Base-by-base conservation (phyloP, 1,140 invertebrate species). In the Formica exsecta region DNA sequence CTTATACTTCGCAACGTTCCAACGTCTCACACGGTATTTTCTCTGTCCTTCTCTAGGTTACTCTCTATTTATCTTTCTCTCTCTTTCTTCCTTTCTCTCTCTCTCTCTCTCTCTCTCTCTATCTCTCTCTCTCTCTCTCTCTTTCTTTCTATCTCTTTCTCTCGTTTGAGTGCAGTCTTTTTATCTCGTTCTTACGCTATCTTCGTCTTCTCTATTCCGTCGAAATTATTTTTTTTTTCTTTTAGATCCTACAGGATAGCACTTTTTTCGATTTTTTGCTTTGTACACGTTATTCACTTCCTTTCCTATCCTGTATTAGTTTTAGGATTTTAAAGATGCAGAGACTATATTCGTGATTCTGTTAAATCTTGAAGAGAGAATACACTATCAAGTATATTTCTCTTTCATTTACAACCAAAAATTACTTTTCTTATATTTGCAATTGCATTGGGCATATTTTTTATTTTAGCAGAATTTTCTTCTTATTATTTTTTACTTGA, bases 11-110 rank as follows among this genome's bases (percentile, higher is more conserved):
- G 76, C 86, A 81, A 68, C 77, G 77, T 89, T 86, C 74, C 66
- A 87, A 81, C 54, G 62, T 88, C 86, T 87, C 90, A 73, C 88
- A 62, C 73, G 29, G 70, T 86, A 84, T 87, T 29, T 29, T 80
- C 76, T 89, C 79, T 80, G 44, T 77, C 84, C 66, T 83, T 64
- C 68, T 87, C 75, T 83, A 38, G 5, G 32, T 88, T 57, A 16
- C 19, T 71, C 41, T 57, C 57, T 16, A 36, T 19, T 51, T 65
- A 1, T 86, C 75, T 77, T 38, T 44, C 41, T 86, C 64, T 64
- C 5, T 86, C 75, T 77, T 38, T 44, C 41, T 86, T 29, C 25
- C 25, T 29, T 29, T 29, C 25, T 57, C 57, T 71, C 3, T 68
- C n/a, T 54, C 57, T 59, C 16, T 66, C n/a, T n/a, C n/a, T n/a